Base-by-base conservation (phyloP, 1,140 invertebrate genomes). In the Portunus trituberculatus region DNA sequence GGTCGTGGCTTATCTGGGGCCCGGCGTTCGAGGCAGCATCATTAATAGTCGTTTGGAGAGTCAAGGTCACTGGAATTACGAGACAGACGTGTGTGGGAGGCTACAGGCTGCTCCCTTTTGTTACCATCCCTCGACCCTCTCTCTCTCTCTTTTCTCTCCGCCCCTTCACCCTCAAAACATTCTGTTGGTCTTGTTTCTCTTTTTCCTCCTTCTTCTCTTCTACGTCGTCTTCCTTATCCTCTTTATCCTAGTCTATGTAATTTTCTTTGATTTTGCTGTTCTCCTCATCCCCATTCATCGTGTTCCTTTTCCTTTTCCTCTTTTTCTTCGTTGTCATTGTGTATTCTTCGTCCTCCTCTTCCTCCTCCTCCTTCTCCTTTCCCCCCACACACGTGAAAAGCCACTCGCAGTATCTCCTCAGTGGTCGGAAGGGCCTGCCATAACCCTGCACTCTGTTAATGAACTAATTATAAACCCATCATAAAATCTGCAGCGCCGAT, bases 401-500 rank as follows among this genome's bases (percentile, higher is more conserved):
- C 46, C 84, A 39, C 39, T 87, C 31, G 39, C 84, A 87, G 84
- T 28, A 31, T 32, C 31, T 39, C 84, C 84, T 46, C 31, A 39
- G 84, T 32, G 92, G 46, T 46, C 20, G 39, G 32, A 83, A 46
- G 25, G 31, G 25, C 76, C 29, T 20, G 92, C 46, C 83, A 87
- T 93, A 87, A 93, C 82, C 25, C 82, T 20, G 29, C 92, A 87
- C 84, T 82, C 25, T 59, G 92, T 84, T 93, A 93, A 93, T 93
- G 92, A 93, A 93, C 92, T 87, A 93, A 93, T 93, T 93, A 93
- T 28, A 83, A 87, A 87, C 31, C 48, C 92, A 29, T 93, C 92
- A 93, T 93, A 93, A 93, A 93, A 93, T 93, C 92, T 52, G 45
- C 83, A 59, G 25, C 92, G 82, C 83, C 45, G 92, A 93, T 93